These are phyloP conservation scores for Artibeus lituratus DNA, from an alignment of 2,797 vertebrate species.

Conservation along the genomic window DNA sequence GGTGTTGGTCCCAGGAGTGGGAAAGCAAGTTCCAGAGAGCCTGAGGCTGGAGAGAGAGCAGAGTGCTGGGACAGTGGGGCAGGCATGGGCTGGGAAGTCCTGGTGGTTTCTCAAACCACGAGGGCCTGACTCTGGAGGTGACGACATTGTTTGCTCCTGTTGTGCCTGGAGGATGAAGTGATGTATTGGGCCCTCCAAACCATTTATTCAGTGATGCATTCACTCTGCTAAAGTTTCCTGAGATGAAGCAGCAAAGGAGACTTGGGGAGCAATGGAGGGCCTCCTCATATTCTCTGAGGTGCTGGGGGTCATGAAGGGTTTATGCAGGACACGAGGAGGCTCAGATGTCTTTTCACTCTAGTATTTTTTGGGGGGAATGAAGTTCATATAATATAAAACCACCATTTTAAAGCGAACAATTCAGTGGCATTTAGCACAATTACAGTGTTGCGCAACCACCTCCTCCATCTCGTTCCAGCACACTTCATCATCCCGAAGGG, in stretches of 20 bases:
- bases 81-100: neutral
- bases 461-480: neutral
- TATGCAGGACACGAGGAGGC: neutral
- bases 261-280: neutral
- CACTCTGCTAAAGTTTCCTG: neutral
- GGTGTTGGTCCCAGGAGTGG: neutral
- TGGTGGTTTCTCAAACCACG: neutral
- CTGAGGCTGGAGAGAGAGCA: neutral
- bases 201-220: neutral
- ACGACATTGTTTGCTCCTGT: neutral
- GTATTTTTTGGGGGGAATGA: neutral
- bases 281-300: neutral
- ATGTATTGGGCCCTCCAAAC: neutral
- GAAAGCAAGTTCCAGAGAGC: neutral
- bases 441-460: neutral
- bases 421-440: neutral
- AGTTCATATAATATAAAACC: neutral
- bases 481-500: neutral
- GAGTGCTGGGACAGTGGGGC: neutral
- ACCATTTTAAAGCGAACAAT: neutral
- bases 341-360: neutral
- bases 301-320: neutral
- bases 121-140: neutral
- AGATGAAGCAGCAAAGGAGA: neutral
- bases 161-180: neutral